Percentiles rank a stretch among this genome's conserved stretches.
These are phyloP conservation scores for Notamacropus eugenii DNA, from an alignment of 2,797 vertebrate species.

Conservation along the genomic window DNA sequence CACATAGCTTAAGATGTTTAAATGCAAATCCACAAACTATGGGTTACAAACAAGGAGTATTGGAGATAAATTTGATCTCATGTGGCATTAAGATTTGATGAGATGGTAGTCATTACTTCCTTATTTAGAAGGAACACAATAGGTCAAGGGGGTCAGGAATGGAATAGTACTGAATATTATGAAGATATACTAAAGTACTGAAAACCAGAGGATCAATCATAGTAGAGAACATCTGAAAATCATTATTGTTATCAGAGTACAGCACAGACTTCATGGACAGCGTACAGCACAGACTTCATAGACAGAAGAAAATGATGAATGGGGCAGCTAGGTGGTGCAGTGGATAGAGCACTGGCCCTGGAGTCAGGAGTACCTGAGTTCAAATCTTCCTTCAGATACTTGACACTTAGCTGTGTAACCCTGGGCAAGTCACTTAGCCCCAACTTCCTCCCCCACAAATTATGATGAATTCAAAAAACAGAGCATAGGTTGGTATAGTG, in stretches of 20 bases:
- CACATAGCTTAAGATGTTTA: neutral
- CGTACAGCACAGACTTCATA: neutral
- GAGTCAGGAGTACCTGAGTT: too few species aligned
- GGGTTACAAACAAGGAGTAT: neutral
- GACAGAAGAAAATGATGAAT: neutral
- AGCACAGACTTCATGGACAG: neutral
- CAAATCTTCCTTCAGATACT: too few species aligned
- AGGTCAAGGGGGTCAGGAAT: neutral
- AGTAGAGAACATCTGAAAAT: neutral
- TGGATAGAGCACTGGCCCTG: too few species aligned
- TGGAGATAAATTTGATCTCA: neutral
- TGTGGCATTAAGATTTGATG: neutral
- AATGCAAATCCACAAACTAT: too few species aligned
- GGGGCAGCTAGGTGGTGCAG: too few species aligned
- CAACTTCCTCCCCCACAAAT: too few species aligned
- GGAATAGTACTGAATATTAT: neutral
- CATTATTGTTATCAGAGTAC: neutral
- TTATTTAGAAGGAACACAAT: neutral
- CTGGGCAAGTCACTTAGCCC: too few species aligned
- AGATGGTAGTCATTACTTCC: neutral
- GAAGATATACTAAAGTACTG: neutral
- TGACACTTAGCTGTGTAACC: too few species aligned
- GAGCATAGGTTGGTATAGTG: neutral
- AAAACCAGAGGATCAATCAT: neutral
- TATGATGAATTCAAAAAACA: neutral